Evolutionary conservation across 1,140 invertebrate genomes (phyloP).

Genomic region (Euwallacea similis): DNA sequence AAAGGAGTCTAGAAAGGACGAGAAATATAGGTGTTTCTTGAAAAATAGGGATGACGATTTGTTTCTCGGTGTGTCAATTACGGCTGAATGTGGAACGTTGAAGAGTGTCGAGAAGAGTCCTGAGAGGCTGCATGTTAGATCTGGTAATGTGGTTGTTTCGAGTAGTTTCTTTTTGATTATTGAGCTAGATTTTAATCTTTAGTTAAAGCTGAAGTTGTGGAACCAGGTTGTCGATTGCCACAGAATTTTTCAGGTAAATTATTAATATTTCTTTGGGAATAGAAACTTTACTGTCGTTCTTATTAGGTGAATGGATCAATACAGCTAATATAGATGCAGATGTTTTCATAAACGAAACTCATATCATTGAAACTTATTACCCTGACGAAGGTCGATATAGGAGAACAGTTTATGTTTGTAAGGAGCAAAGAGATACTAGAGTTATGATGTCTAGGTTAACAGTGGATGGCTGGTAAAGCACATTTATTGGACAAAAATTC

Average conservation of each 20-base stretch:
- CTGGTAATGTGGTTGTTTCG: too few species aligned
- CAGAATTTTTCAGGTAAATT: constrained; percentile 89
- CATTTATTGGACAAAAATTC: too few species aligned
- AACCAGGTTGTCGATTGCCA: constrained; percentile 87
- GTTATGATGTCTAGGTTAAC: constrained; percentile 95
- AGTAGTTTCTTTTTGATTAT: too few species aligned
- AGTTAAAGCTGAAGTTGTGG: constrained; percentile 83
- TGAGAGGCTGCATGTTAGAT: constrained; percentile 83
- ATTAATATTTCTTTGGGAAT: too few species aligned
- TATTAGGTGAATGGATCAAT: constrained; percentile 93
- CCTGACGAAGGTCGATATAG: constrained; percentile 87
- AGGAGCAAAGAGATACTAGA: constrained; percentile 81
- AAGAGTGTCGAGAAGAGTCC: constrained; percentile 93
- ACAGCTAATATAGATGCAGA: constrained; percentile 95
- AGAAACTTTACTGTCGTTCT: too few species aligned
- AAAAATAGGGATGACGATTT: constrained; percentile 93
- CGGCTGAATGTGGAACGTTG: constrained; percentile 87
- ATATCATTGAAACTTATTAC: constrained; percentile 92
- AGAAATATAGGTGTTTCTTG: constrained; percentile 90
- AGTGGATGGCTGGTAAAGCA: constrained; percentile 86
- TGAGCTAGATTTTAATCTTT: constrained; percentile 26
- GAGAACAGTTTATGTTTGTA: constrained; percentile 92
- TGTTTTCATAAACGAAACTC: constrained; percentile 92
- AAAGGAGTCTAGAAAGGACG: constrained; percentile 90
- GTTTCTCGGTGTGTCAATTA: constrained; percentile 87